These are phyloP conservation scores for Tachysurus fulvidraco DNA, from an alignment of 2,113 vertebrate genomes.

Conservation along the genomic window DNA sequence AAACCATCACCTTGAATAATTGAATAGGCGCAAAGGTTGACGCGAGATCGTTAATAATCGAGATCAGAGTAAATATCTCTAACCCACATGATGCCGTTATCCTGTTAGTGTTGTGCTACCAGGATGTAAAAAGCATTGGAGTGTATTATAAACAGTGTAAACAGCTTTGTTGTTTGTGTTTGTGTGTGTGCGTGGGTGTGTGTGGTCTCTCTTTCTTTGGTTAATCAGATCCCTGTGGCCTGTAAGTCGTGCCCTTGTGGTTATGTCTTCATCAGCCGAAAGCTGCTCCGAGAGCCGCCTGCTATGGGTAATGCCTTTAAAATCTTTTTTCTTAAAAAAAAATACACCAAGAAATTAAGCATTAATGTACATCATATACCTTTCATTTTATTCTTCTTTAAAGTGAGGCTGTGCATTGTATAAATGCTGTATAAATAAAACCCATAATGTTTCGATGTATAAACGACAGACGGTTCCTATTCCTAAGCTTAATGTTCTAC, in stretches of 20 bases:
- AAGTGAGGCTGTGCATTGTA: neutral
- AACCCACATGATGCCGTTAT: neutral
- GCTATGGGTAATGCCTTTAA: conserved; percentile 76
- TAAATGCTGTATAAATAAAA: neutral
- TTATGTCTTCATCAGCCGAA: conserved; percentile 96
- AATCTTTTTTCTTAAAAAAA: neutral
- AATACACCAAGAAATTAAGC: neutral
- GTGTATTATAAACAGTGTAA: neutral
- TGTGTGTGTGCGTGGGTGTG: conserved; percentile 39
- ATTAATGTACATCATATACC: neutral
- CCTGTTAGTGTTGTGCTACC: neutral
- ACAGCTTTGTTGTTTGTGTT: conserved; percentile 25
- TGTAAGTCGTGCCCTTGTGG: conserved; percentile 98
- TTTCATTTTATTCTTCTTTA: neutral
- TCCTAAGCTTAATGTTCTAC: neutral
- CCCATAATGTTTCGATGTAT: neutral
- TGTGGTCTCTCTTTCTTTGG: conserved; percentile 37
- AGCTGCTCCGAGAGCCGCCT: conserved; percentile 84
- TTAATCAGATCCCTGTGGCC: conserved; percentile 89
- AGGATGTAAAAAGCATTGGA: neutral
- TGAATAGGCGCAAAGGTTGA: conserved; percentile 12
- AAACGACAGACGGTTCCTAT: neutral
- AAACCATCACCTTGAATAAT: conserved; percentile 6
- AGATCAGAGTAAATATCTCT: neutral
- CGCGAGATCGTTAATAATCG: neutral